Evolutionary conservation across 2,113 vertebrate genomes (phyloP), one percentile per base, ranked within the genome.

Genomic region (Falco punctatus): DNA sequence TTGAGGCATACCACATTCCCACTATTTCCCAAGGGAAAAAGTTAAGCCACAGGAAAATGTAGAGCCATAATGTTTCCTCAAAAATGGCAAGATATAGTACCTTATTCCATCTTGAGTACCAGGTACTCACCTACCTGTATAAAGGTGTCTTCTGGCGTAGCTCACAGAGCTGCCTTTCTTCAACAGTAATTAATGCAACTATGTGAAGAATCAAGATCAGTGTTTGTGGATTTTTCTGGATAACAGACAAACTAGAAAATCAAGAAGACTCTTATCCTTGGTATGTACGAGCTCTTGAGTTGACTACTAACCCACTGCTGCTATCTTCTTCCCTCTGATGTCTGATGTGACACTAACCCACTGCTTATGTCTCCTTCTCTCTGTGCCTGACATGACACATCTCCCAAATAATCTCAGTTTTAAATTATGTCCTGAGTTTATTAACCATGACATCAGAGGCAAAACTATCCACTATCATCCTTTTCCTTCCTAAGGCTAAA

Each of bases 401-500:
- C 80, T 93, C 83, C 54, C 49, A 69, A 35, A 84, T 79, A 90
- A 96, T 61, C 44, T 81, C 33, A 79, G 27, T 38, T 90, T 95
- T 88, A 92, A 93, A 90, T 88, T 88, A 78, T 40, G 18, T 55
- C 69, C 82, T 58, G 55, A 81, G 80, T 92, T 92, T 91, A 81
- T 93, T 86, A 84, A 72, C 49, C 65, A 72, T 81, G 61, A 49
- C 83, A 87, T 71, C 80, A 93, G 80, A 92, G 8, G 18, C 26
- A 79, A 94, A 91, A 81, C 44, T 64, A 75, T 62, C 35, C 30
- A 9, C 58, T 86, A 33, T 81, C 69, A 81, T 78, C 70, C 33
- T 91, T 94, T 81, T 71, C 81, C 81, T 87, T 94, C 88, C 88
- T 84, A 49, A 86, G 72, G 70, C 52, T 92, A 83, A 78, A 78